These are phyloP conservation scores for Pachymerium ferrugineum DNA, from an alignment of 2,888 invertebrate genomes.

Conservation along the genomic window DNA sequence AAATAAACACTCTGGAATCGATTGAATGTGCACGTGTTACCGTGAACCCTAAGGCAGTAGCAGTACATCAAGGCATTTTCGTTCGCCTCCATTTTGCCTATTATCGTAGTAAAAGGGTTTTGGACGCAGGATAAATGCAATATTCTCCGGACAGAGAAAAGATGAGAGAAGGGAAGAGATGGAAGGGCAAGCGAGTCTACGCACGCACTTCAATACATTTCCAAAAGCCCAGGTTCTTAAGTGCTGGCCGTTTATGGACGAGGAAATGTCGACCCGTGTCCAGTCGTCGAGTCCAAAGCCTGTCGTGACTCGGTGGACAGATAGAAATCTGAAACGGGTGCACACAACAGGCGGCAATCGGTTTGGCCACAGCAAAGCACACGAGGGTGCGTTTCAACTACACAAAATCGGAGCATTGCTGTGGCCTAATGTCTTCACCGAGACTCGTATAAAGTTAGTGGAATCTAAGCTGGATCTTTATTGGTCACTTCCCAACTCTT, in stretches of 20 bases:
- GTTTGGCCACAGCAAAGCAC: constrained; percentile 22
- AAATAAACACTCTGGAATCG: background rate
- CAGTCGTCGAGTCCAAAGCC: constrained; percentile 21
- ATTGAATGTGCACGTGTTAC: constrained; percentile 13
- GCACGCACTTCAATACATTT: constrained; percentile 14
- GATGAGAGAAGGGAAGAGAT: background rate
- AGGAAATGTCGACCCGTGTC: constrained; percentile 24
- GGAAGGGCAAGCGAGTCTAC: background rate
- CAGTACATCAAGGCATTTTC: background rate
- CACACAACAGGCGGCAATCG: constrained; percentile 27
- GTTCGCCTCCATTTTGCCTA: constrained; percentile 12
- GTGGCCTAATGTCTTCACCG: constrained; percentile 1
- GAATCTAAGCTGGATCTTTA: constrained; percentile 25
- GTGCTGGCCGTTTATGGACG: constrained; percentile 24
- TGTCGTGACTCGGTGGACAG: constrained; percentile 22
- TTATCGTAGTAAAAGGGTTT: constrained; percentile 1
- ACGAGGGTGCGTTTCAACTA: constrained; percentile 19
- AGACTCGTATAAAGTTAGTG: constrained; percentile 24
- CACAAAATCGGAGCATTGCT: constrained; percentile 20
- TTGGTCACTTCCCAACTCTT: background rate
- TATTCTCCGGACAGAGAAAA: constrained; percentile 13
- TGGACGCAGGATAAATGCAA: constrained; percentile 11
- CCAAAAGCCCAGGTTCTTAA: background rate
- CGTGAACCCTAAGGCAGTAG: background rate
- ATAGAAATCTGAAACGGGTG: constrained; percentile 27